Evolutionary conservation across 1,140 invertebrate species (phyloP), one percentile per base, ranked within the genome.

Genomic region (Drosophila bocki): DNA sequence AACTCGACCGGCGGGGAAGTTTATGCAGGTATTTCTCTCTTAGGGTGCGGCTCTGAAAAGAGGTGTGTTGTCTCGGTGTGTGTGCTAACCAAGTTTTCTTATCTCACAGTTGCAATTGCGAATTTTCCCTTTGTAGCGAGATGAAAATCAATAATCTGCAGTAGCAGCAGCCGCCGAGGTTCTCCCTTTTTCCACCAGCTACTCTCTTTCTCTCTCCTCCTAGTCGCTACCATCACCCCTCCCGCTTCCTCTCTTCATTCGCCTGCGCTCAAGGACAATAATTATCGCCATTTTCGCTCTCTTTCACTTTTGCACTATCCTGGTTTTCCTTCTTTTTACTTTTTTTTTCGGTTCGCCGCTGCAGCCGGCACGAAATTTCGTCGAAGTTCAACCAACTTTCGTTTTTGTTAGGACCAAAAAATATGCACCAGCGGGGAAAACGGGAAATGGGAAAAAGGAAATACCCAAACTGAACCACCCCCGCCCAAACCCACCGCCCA

Each of bases 351-450:
- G 22, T 26, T 48, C 3, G 15, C 37, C 58, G 15, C 29, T 58
- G 58, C 75, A 53, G 41, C 56, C 65, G 48, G 56, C 45, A 50
- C 45, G 48, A 59, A 44, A 63, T 54, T 75, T 71, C 22, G 75
- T 79, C 72, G 82, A 90, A 90, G 85, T 90, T 90, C 85, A 90
- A 83, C 85, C 81, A 90, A 90, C 85, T 90, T 90, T 90, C 86
- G 68, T 82, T 90, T 90, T 90, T 90, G 82, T 82, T 90, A 67
- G 82, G 85, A 48, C 84, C 80, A 77, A 87, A 88, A 81, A 80
- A 78, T 82, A 74, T 41, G 64, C 72, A 69, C 59, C 62, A 62
- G 81, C 78, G 29, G 47, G 65, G 51, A n/a, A 37, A 56, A 56
- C 35, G 58, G 32, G 41, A 68, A 56, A 33, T 68, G 50, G 67